Evolutionary conservation across 2,113 vertebrate genomes (phyloP).

Genomic region (Ursus arctos): DNA sequence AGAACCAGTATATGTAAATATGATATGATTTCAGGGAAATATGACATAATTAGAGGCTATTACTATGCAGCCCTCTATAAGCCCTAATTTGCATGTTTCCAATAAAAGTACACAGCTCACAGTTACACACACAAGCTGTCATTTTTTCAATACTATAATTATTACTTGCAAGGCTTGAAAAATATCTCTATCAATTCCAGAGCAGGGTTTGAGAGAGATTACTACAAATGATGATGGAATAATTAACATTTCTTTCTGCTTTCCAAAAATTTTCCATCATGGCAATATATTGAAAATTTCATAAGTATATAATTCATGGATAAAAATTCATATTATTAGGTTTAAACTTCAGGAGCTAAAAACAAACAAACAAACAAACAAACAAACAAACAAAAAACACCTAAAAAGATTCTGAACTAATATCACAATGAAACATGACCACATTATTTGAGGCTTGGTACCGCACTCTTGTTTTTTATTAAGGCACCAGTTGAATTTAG

Average conservation of each 20-base stretch:
- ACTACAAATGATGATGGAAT: constrained; percentile 48
- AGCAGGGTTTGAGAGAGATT: constrained; percentile 59
- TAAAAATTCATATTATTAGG: constrained; percentile 57
- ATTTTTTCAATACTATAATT: constrained; percentile 83
- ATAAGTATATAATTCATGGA: constrained; percentile 44
- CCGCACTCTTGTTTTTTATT: not conserved
- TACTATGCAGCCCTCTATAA: constrained; percentile 78
- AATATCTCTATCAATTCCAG: constrained; percentile 67
- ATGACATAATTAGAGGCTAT: constrained; percentile 83
- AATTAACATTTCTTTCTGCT: constrained; percentile 51
- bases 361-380: not conserved
- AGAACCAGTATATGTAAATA: constrained; percentile 78
- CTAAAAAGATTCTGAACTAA: not conserved
- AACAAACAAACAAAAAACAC: not conserved
- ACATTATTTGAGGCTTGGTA: not conserved
- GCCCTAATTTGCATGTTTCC: constrained; percentile 81
- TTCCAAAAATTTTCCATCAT: constrained; percentile 67
- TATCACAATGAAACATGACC: not conserved
- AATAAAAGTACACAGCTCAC: constrained; percentile 78
- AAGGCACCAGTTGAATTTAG: not conserved
- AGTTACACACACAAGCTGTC: constrained; percentile 71
- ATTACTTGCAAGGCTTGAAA: constrained; percentile 77
- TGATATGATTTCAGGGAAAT: constrained; percentile 75
- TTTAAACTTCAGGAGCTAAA: constrained; percentile 51
- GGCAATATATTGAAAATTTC: constrained; percentile 54